A percentile compares a stretch with the other conserved stretches of the same genome.
Evolutionary conservation across 2,888 invertebrate genomes (phyloP).

Genomic region (Ophion costatus): DNA sequence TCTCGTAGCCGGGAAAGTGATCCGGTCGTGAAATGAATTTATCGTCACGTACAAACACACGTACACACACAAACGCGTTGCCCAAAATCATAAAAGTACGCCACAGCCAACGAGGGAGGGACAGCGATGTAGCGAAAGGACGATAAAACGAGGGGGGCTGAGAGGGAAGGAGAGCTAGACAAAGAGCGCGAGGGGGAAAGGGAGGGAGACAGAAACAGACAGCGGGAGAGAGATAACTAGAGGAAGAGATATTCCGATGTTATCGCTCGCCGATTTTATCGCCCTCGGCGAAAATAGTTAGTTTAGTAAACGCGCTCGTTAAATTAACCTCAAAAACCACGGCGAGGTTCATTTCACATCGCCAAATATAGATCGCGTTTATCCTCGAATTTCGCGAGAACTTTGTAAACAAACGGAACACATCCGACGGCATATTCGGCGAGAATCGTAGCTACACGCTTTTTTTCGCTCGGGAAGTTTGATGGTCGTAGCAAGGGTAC

Average conservation of each 20-base stretch:
- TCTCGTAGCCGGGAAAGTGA: neutral
- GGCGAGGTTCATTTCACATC: constrained; percentile 46
- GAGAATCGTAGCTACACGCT: neutral
- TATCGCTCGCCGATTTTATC: constrained; percentile 61
- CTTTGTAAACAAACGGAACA: neutral
- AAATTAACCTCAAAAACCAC: constrained; percentile 62
- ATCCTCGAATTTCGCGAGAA: constrained; percentile 11
- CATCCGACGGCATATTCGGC: neutral
- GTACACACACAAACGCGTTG: neutral
- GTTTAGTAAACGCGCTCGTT: constrained; percentile 64
- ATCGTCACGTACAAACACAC: neutral
- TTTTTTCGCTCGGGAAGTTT: too few relatives aligned
- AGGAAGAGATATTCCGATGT: constrained; percentile 15
- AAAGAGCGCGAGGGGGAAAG: too few relatives aligned
- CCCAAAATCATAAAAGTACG: constrained; percentile 42
- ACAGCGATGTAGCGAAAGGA: neutral
- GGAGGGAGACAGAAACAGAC: neutral
- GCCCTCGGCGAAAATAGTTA: constrained; percentile 65
- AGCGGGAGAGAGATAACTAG: neutral
- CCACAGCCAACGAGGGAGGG: too few relatives aligned
- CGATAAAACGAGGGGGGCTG: neutral
- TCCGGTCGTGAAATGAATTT: constrained; percentile 20
- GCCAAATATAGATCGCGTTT: constrained; percentile 19
- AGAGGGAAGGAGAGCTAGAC: too few relatives aligned
- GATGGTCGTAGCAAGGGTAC: too few relatives aligned